Conservation (phyloP, 30 jellyfish, hydroid and myxozoan species). For the Aurelia sp. region DNA sequence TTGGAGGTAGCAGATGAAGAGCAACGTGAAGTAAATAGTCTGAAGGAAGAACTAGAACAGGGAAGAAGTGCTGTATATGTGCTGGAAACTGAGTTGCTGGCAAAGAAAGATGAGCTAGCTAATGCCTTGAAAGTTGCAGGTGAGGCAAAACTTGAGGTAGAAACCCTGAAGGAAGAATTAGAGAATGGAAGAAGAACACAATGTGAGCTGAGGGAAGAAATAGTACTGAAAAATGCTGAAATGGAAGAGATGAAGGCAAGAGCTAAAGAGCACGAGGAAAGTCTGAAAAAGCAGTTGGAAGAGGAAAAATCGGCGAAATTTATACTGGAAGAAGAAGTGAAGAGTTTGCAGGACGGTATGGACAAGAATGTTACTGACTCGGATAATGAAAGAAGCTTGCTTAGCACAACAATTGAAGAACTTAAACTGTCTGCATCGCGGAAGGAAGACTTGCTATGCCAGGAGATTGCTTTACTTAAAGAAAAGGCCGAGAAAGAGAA, state of each 20-base stretch:
- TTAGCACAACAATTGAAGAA: slow-evolving; percentile 49
- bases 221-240: slow-evolving; percentile 10
- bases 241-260: background rate
- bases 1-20: slow-evolving; percentile 10
- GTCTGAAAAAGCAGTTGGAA: background rate
- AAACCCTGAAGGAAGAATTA: slow-evolving; percentile 10
- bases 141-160: background rate
- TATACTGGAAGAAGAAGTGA: slow-evolving; percentile 7
- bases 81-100: slow-evolving; percentile 30
- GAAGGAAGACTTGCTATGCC: slow-evolving; percentile 40
- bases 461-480: slow-evolving; percentile 42
- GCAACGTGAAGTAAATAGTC: background rate
- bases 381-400: slow-evolving; percentile 8
- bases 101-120: slow-evolving; percentile 13
- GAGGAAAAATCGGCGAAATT: background rate
- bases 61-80: background rate
- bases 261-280: slow-evolving; percentile 1
- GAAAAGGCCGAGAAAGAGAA: slow-evolving; percentile 21
- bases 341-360: background rate
- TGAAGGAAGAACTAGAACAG: background rate
- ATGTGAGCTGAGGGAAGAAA: background rate
- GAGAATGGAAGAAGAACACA: background rate
- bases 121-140: slow-evolving; percentile 3
- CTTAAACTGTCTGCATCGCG: slow-evolving; percentile 9
- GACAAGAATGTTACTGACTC: slow-evolving; percentile 13